Evolutionary conservation across 2,888 invertebrate species (phyloP).

Genomic region (Macrostomum cliftonense): DNA sequence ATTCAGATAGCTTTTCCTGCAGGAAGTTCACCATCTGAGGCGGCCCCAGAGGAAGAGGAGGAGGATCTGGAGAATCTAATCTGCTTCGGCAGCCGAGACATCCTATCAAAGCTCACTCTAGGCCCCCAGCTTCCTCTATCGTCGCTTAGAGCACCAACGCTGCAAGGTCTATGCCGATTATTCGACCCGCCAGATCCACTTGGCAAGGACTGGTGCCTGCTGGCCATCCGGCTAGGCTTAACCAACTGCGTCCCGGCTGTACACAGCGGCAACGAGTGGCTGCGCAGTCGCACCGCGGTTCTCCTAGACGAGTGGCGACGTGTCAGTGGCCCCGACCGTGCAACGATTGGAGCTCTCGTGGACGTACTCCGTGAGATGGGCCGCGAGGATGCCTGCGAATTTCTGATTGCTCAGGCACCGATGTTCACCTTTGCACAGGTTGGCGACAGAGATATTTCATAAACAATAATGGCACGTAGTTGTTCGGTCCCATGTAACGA

Average conservation of each 20-base stretch:
- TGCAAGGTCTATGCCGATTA: constrained; percentile 39
- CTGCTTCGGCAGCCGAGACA: constrained; percentile 44
- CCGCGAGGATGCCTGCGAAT: constrained; percentile 45
- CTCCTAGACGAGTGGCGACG: constrained; percentile 42
- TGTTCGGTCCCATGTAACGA: no score
- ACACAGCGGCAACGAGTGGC: constrained; percentile 17
- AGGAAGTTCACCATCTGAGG: constrained; percentile 38
- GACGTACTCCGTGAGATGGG: constrained; percentile 45
- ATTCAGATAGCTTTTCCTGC: no score
- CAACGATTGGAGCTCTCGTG: constrained; percentile 43
- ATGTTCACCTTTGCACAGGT: constrained; percentile 23
- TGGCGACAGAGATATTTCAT: no score
- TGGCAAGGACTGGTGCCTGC: constrained; percentile 44
- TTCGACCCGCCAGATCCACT: constrained; percentile 42
- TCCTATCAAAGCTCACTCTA: constrained; percentile 37
- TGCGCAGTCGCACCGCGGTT: constrained; percentile 27
- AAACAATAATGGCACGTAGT: no score
- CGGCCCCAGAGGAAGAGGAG: constrained; percentile 21
- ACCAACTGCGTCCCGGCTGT: constrained; percentile 42
- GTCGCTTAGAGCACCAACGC: constrained; percentile 46
- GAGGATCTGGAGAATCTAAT: constrained; percentile 46
- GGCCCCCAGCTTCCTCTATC: constrained; percentile 47
- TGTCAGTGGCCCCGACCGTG: constrained; percentile 24
- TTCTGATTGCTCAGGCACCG: constrained; percentile 45
- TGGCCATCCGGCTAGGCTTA: constrained; percentile 42